Conservation (phyloP, 2,797 vertebrate species). For the Gymnoscopelus braueri region DNA sequence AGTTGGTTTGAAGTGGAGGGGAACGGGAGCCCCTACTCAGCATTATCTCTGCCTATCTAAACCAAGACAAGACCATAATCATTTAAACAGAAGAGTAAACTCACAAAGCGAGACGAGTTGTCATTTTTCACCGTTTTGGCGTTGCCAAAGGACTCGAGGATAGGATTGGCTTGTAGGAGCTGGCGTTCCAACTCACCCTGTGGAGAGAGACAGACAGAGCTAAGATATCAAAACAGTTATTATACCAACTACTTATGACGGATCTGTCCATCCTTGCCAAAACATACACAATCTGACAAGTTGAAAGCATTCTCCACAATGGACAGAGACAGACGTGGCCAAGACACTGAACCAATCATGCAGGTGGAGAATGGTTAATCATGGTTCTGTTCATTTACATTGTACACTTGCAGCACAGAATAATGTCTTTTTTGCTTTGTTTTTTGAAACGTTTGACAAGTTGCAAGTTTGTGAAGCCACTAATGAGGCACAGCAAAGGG, state of each 20-base stretch:
- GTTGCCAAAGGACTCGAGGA: constrained; percentile 90
- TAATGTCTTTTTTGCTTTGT: constrained; percentile 45
- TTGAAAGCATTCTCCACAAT: constrained; percentile 1
- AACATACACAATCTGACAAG: constrained; percentile 30
- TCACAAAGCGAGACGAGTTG: constrained; percentile 92
- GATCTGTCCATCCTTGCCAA: constrained; percentile 3
- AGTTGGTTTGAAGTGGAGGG: background rate
- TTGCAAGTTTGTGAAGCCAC: constrained; percentile 43
- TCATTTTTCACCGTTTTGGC: constrained; percentile 88
- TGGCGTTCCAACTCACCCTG: constrained; percentile 90
- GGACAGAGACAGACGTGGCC: constrained; percentile 16
- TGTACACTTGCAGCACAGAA: constrained; percentile 21
- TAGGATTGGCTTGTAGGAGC: constrained; percentile 91
- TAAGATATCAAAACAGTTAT: no score
- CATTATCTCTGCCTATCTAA: constrained; percentile 10
- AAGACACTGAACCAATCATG: constrained; percentile 28
- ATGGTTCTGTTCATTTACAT: constrained; percentile 33
- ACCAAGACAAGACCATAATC: constrained; percentile 10
- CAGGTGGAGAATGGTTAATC: constrained; percentile 24
- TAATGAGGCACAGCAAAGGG: constrained; percentile 22
- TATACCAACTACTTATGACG: background rate
- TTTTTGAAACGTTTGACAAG: constrained; percentile 34
- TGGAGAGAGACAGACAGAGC: constrained; percentile 27
- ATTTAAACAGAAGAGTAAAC: constrained; percentile 54
- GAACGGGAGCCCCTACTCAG: background rate